Evolutionary conservation across 2,888 invertebrate genomes (phyloP).

Genomic region (Dasysyrphus albostriatus): DNA sequence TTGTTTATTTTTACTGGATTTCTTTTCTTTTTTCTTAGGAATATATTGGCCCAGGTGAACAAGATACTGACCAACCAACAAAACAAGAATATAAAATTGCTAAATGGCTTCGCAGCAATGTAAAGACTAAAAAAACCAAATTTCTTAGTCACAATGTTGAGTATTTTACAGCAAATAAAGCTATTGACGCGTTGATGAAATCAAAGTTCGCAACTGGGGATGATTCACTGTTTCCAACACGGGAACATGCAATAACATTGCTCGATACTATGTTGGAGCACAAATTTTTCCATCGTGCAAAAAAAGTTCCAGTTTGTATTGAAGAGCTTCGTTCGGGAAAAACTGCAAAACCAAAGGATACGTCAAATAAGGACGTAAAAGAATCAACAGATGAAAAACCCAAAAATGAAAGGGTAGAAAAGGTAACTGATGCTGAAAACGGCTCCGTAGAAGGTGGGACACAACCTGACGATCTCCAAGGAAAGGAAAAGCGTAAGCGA

Average conservation of each 20-base stretch:
- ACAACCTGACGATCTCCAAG: conserved; percentile 38
- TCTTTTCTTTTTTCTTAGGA: conserved; percentile 78
- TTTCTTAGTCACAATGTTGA: conserved; percentile 98
- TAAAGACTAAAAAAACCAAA: conserved; percentile 97
- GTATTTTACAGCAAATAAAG: conserved; percentile 96
- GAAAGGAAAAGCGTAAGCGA: conserved; percentile 89
- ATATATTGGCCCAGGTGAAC: conserved; percentile 84
- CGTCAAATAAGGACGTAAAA: conserved; percentile 35
- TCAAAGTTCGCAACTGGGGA: conserved; percentile 94
- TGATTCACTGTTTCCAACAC: conserved; percentile 90
- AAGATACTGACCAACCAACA: conserved; percentile 89
- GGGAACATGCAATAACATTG: conserved; percentile 92
- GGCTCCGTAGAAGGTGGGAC: conserved; percentile 44
- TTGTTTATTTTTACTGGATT: neutral
- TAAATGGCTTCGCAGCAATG: conserved; percentile 96
- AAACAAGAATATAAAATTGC: conserved; percentile 97
- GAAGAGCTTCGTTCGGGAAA: conserved; percentile 80
- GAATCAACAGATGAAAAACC: conserved; percentile 54
- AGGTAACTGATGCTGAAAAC: conserved; percentile 82
- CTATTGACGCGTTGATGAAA: conserved; percentile 95
- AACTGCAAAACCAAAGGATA: conserved; percentile 55
- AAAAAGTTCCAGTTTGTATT: conserved; percentile 88
- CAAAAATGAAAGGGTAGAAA: conserved; percentile 59
- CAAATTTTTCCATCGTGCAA: conserved; percentile 97
- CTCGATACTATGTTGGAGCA: conserved; percentile 94